Base-by-base conservation (phyloP, 2,797 vertebrate species). In the Rhinichthys osculus region DNA sequence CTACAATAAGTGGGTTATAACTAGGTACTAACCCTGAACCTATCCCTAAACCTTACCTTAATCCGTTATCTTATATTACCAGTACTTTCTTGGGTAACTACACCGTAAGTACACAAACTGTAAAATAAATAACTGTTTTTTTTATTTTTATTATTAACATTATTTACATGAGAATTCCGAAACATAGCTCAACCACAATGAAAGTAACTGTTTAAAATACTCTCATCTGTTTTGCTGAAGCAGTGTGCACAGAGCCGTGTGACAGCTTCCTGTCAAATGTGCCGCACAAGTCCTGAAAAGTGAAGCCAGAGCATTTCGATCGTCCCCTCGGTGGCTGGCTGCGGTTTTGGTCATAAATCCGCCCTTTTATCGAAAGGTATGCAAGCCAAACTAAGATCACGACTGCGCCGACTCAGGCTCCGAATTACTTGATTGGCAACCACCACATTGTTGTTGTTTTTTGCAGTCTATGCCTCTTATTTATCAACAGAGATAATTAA, bases 201-300 rank as follows among this genome's bases (percentile, higher is more conserved):
- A 1, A 8, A 16, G 30, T 80, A 21, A 30, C 30, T 35, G 11
- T 81, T 69, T 81, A 52, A 21, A 27, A 19, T 27, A 9, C 73
- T 50, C 17, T 80, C 27, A 50, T 80, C 38, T 67, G 30, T 52
- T 69, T 38, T 52, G 57, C 44, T 69, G 30, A 80, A 67, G 16
- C 78, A 40, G 52, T 40, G 54, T 33, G 6, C 6, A 54, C 38
- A 38, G 74, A 0, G 7, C 5, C 4, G 0, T 38, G 44, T 52
- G 67, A n/a, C 7, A 5, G 8, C 17, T 57, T 57, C 23, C 13
- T 30, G 7, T 64, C 2, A 64, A 64, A 62, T 27, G 11, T 62
- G n/a, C 11, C 4, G 1, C 59, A 30, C n/a, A 64, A 16, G 27
- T 64, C n/a, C 13, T 64, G n/a, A 64, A 64, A 64, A 16, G 62